Percentiles rank a stretch among this genome's conserved stretches.
Conservation (phyloP, 2,888 invertebrate genomes). For the Coronaproctus castanopsis region DNA sequence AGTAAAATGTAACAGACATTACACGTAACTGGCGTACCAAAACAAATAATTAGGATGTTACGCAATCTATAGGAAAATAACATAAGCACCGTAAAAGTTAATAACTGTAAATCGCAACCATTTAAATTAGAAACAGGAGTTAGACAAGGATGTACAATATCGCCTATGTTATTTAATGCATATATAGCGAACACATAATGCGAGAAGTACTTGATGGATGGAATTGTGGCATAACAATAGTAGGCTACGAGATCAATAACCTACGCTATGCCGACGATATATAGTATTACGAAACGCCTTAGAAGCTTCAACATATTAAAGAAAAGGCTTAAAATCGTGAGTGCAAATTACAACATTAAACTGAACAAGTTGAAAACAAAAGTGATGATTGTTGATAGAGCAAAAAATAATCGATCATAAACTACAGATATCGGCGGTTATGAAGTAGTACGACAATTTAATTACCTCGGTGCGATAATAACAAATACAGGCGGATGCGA, state of each 20-base stretch:
- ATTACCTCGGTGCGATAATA: background rate
- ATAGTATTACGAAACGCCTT: background rate
- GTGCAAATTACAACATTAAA: background rate
- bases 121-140: no score
- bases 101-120: no score
- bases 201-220: background rate
- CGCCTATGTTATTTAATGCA: no score
- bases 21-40: no score
- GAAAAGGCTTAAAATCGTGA: background rate
- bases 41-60: no score
- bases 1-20: no score
- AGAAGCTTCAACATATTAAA: background rate
- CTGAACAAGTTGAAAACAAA: background rate
- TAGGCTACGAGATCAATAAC: background rate
- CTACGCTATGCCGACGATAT: background rate
- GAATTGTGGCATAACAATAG: background rate
- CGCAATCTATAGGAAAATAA: no score
- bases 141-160: no score
- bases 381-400: background rate
- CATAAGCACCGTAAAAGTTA: no score
- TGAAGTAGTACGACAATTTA: background rate
- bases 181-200: background rate
- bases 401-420: background rate
- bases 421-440: background rate
- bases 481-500: background rate